A percentile compares a stretch with the other conserved stretches of the same genome.
Conservation (phyloP, 2,113 vertebrate species). For the Epinephelus cyanopodus region DNA sequence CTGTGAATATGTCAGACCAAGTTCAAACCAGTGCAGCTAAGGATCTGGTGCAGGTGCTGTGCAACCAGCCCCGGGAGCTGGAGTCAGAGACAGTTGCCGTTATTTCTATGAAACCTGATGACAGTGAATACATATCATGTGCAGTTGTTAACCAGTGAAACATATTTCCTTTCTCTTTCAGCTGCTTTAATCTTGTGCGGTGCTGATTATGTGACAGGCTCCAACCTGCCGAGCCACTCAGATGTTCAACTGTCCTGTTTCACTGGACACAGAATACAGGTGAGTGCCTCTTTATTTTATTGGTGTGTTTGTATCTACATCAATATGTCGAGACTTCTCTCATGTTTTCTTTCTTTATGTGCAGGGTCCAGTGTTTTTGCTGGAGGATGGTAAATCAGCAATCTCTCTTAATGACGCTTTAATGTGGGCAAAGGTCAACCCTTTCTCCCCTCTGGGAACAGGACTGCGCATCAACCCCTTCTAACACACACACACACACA, state of each 20-base stretch:
- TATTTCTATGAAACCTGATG: not conserved
- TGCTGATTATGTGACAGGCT: slow-evolving; percentile 93
- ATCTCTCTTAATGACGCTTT: slow-evolving; percentile 96
- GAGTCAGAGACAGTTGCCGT: not conserved
- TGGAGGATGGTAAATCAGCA: slow-evolving; percentile 96
- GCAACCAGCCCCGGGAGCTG: not conserved
- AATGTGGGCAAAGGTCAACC: slow-evolving; percentile 99
- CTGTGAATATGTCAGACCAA: too few relatives aligned
- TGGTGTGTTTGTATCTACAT: not conserved
- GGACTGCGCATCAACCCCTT: slow-evolving; percentile 97
- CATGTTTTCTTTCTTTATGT: slow-evolving; percentile 9
- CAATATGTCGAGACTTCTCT: not conserved
- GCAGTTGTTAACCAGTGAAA: not conserved
- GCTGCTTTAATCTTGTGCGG: slow-evolving; percentile 81
- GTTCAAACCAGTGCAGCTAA: too few relatives aligned
- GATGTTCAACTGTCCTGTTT: slow-evolving; percentile 93
- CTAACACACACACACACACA: slow-evolving; percentile 74
- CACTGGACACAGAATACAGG: slow-evolving; percentile 96
- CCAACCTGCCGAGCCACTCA: slow-evolving; percentile 97
- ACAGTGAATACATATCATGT: not conserved
- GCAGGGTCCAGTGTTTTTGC: slow-evolving; percentile 94
- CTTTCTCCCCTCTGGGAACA: slow-evolving; percentile 97
- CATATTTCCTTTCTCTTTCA: not conserved
- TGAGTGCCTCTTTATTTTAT: slow-evolving; percentile 8
- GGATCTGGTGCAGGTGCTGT: too few relatives aligned